These are phyloP conservation scores for Hirtodrosophila confusa DNA, from an alignment of 2,888 invertebrate genomes.

Conservation along the genomic window DNA sequence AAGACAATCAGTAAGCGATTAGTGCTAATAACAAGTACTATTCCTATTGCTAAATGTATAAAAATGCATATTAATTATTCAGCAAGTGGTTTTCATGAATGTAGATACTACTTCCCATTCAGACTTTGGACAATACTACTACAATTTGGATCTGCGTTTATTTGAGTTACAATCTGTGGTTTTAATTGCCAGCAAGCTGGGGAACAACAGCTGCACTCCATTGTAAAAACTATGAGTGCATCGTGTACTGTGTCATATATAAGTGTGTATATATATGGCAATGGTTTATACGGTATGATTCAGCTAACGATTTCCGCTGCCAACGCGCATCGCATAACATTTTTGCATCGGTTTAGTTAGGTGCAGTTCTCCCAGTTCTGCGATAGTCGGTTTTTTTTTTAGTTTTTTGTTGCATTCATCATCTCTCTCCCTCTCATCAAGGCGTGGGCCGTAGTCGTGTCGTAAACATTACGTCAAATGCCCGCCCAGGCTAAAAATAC, in stretches of 20 bases:
- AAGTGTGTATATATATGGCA: constrained; percentile 14
- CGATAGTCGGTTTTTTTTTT: constrained; percentile 2
- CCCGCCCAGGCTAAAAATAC: constrained; percentile 54
- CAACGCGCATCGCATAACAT: constrained; percentile 53
- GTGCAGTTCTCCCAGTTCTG: constrained; percentile 8
- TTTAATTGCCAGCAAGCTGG: constrained; percentile 16
- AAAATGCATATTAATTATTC: no score
- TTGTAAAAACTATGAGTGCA: background rate
- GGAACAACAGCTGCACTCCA: background rate
- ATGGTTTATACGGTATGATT: constrained; percentile 34
- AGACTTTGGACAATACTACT: background rate
- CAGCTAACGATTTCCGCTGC: constrained; percentile 73
- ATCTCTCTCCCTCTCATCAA: constrained; percentile 17
- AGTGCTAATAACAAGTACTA: no score
- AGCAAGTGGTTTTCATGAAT: constrained; percentile 2
- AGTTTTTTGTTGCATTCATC: constrained; percentile 13
- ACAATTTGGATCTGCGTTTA: background rate
- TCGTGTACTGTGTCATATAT: background rate
- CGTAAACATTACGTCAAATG: constrained; percentile 54
- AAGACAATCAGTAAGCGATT: no score
- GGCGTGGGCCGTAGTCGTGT: constrained; percentile 51
- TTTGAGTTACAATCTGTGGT: constrained; percentile 7
- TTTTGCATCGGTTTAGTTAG: constrained; percentile 22
- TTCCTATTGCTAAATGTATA: no score
- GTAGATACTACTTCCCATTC: background rate